A percentile compares a stretch with the other conserved stretches of the same genome.
These are phyloP conservation scores for Ormyrus labotus DNA, from an alignment of 2,888 invertebrate genomes.

Conservation along the genomic window DNA sequence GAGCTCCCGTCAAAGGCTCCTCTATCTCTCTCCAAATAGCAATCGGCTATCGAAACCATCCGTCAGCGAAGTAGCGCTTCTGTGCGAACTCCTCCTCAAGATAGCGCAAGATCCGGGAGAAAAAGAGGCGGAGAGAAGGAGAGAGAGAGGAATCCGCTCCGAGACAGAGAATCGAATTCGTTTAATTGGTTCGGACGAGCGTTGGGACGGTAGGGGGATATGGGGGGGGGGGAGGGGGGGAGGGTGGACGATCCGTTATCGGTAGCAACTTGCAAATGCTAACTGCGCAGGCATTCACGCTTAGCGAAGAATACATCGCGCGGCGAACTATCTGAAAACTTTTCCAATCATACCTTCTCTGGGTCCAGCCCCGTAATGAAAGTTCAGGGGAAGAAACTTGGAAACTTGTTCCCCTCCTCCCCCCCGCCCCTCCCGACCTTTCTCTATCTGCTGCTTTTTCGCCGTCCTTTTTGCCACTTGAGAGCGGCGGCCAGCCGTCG, in stretches of 20 bases:
- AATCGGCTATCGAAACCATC: too few relatives aligned
- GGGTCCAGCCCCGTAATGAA: slow-evolving; percentile 64
- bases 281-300: slow-evolving; percentile 15
- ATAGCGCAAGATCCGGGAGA: too few relatives aligned
- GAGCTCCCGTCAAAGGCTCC: too few relatives aligned
- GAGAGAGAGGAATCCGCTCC: background rate
- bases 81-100: too few relatives aligned
- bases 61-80: too few relatives aligned
- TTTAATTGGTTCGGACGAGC: slow-evolving; percentile 29
- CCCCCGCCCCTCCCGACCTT: background rate
- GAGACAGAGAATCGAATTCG: slow-evolving; percentile 23
- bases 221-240: too few relatives aligned
- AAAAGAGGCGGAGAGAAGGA: too few relatives aligned
- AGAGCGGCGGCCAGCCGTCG: slow-evolving; percentile 27
- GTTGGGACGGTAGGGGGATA: too few relatives aligned
- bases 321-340: slow-evolving; percentile 59
- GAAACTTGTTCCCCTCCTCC: slow-evolving; percentile 51
- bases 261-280: slow-evolving; percentile 35
- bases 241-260: slow-evolving; percentile 4
- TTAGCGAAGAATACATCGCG: slow-evolving; percentile 21
- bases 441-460: too few relatives aligned
- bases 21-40: too few relatives aligned
- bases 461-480: background rate
- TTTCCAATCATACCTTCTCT: slow-evolving; percentile 69
- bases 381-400: slow-evolving; percentile 64